Percentiles rank a stretch among this genome's conserved stretches.
These are phyloP conservation scores for Pipistrellus nathusii DNA, from an alignment of 2,797 vertebrate genomes.

Conservation along the genomic window DNA sequence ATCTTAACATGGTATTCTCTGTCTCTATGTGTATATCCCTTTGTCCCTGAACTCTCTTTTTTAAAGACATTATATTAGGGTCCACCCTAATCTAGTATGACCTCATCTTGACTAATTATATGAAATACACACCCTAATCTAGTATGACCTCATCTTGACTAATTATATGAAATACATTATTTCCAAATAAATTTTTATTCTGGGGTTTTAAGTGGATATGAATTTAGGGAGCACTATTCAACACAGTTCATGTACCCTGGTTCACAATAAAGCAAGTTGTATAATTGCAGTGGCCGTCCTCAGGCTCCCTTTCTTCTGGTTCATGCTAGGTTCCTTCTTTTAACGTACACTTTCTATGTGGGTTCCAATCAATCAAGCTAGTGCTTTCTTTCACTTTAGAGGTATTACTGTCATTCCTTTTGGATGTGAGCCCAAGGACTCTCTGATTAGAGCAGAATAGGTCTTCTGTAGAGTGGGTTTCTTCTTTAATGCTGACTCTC, in stretches of 20 bases:
- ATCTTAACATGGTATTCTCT: not conserved
- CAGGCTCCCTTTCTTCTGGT: not conserved
- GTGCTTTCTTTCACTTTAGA: not conserved
- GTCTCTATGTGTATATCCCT: not conserved
- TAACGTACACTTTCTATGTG: not conserved
- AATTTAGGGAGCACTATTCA: not conserved
- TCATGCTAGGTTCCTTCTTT: not conserved
- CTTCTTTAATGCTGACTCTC: not conserved
- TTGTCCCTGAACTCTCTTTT: not conserved
- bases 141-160: not conserved
- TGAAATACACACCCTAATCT: not conserved
- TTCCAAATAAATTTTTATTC: not conserved
- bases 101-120: not conserved
- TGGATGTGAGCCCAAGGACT: not conserved
- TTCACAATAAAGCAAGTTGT: not conserved
- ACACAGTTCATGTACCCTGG: not conserved
- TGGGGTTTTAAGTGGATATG: not conserved
- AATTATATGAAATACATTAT: not conserved
- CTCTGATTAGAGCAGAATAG: not conserved
- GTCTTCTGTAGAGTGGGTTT: not conserved
- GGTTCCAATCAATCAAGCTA: not conserved
- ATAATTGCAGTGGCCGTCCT: not conserved
- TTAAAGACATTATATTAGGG: not conserved
- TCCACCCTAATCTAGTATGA: not conserved
- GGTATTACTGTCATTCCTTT: not conserved